phyloP scores from a whole-genome alignment of 1,140 invertebrate species.

The Hypothenemus hampei region DNA sequence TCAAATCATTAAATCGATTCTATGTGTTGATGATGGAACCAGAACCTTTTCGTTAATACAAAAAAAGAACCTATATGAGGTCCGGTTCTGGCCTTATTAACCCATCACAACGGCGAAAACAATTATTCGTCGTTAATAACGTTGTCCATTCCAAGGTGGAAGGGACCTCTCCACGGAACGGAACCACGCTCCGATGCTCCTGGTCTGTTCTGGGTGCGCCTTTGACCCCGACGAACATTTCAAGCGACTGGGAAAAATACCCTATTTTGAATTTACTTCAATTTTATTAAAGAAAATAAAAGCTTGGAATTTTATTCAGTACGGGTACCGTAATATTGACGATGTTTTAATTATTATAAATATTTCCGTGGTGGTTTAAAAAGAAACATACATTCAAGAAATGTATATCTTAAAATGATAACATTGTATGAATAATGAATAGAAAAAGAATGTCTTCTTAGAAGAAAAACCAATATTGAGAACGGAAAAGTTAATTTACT shows the following conservation, averaged over 20 bases:
- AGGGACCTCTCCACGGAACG: conserved; percentile 19
- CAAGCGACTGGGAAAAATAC: conserved; percentile 6
- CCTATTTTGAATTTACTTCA: background rate
- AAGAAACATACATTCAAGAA: no score
- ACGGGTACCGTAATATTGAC: no score
- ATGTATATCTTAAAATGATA: no score
- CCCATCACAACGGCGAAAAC: conserved; percentile 18
- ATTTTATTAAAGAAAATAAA: no score
- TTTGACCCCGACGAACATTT: conserved; percentile 18
- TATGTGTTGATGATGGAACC: background rate
- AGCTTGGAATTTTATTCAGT: no score
- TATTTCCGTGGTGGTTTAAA: no score
- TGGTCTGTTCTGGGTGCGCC: conserved; percentile 25
- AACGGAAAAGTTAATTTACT: no score
- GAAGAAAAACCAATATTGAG: no score
- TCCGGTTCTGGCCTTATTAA: conserved; percentile 10
- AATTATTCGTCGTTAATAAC: conserved; percentile 25
- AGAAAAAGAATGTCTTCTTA: no score
- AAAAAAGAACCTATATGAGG: background rate
- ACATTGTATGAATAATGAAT: no score
- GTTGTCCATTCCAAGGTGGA: conserved; percentile 26
- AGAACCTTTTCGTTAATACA: background rate
- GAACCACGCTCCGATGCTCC: conserved; percentile 23
- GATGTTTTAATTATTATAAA: no score
- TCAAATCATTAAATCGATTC: no score